phyloP scores from a whole-genome alignment of 35 echinoderm and acorn worm species.

The Lytechinus pictus region DNA sequence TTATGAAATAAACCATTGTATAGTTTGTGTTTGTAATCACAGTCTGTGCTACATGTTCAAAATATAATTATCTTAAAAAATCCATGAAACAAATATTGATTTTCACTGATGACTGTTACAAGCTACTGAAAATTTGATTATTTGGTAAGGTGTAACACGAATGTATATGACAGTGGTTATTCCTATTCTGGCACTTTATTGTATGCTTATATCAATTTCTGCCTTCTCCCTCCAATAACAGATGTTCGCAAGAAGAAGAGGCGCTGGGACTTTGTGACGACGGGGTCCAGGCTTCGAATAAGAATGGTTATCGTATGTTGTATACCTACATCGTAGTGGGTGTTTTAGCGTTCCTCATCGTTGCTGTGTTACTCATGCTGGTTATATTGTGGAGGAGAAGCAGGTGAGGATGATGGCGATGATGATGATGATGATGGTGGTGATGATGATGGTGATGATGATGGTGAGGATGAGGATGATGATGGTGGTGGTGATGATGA shows the following conservation, averaged over 20 bases:
- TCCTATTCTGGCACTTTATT: too few relatives aligned
- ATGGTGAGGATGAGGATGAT: not conserved
- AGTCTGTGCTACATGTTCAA: too few relatives aligned
- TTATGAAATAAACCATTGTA: too few relatives aligned
- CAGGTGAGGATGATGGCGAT: conserved; percentile 36
- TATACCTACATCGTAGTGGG: conserved; percentile 71
- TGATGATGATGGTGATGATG: not conserved
- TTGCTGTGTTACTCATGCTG: conserved; percentile 69
- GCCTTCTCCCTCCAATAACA: not conserved
- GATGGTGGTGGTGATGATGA: not conserved
- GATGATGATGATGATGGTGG: not conserved
- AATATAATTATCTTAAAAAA: too few relatives aligned
- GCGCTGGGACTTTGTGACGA: conserved; percentile 50
- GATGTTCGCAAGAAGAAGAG: conserved; percentile 58
- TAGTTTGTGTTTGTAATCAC: too few relatives aligned
- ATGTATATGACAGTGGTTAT: too few relatives aligned
- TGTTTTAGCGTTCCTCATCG: conserved; percentile 62
- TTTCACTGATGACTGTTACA: too few relatives aligned
- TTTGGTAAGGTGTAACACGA: too few relatives aligned
- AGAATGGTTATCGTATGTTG: conserved; percentile 52
- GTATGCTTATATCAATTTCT: too few relatives aligned
- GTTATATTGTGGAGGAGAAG: conserved; percentile 77
- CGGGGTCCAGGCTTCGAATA: not conserved
- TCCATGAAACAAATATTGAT: too few relatives aligned
- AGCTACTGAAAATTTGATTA: too few relatives aligned